These are phyloP conservation scores for Thomomys bottae DNA, from an alignment of 2,113 vertebrate genomes.

Conservation along the genomic window DNA sequence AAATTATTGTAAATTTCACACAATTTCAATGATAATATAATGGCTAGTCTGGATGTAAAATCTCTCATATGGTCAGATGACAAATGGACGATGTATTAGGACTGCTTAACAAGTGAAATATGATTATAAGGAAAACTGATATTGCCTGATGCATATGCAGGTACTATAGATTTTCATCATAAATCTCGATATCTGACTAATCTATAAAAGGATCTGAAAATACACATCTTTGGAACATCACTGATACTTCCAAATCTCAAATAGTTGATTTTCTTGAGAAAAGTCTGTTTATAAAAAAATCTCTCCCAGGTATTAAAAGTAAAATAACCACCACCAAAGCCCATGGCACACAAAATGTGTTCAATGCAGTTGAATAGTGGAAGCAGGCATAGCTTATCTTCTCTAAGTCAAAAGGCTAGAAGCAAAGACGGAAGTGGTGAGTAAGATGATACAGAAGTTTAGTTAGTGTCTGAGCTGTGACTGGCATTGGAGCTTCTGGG, in stretches of 20 bases:
- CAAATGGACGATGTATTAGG: neutral
- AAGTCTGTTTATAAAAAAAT: slow-evolving; percentile 6
- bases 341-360: neutral
- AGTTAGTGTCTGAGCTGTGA: no score
- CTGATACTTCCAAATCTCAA: slow-evolving; percentile 20
- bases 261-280: slow-evolving; percentile 56
- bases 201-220: slow-evolving; percentile 20
- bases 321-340: neutral
- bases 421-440: neutral
- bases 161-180: slow-evolving; percentile 37
- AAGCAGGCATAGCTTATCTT: neutral
- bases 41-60: slow-evolving; percentile 35
- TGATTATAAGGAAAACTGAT: slow-evolving; percentile 30
- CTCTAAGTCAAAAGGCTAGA: neutral
- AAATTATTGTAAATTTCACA: slow-evolving; percentile 43
- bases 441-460: neutral
- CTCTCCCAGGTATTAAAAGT: neutral
- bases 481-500: neutral
- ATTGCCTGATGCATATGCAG: slow-evolving; percentile 13
- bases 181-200: slow-evolving; percentile 18
- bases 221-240: slow-evolving; percentile 21
- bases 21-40: slow-evolving; percentile 47
- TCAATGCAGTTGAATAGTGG: neutral
- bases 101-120: slow-evolving; percentile 48
- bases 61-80: slow-evolving; percentile 46